Evolutionary conservation across 2,797 vertebrate species (phyloP).

Genomic region (Hemibagrus guttatus): DNA sequence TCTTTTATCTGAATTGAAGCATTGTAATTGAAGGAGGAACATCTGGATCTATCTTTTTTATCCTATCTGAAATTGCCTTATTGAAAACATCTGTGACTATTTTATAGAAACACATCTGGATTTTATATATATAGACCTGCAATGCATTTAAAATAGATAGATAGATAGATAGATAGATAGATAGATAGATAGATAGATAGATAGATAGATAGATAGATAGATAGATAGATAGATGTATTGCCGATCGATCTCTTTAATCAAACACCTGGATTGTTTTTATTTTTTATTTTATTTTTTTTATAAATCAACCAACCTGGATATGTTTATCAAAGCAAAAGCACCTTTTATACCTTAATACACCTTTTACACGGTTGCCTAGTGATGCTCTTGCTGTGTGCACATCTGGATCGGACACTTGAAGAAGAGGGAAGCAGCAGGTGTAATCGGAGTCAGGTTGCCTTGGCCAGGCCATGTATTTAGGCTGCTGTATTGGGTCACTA

Average conservation of each 20-base stretch:
- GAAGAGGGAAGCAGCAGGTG: background rate
- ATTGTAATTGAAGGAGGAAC: background rate
- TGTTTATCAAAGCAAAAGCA: too few relatives aligned
- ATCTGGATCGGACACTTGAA: background rate
- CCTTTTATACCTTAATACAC: too few relatives aligned
- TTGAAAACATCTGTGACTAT: background rate
- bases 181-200: too few relatives aligned
- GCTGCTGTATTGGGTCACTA: constrained; percentile 38
- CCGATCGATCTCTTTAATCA: background rate
- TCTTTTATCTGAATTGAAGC: background rate
- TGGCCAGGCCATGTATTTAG: constrained; percentile 30
- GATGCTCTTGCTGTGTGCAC: too few relatives aligned
- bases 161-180: too few relatives aligned
- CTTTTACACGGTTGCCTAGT: too few relatives aligned
- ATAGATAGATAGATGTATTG: too few relatives aligned
- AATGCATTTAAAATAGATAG: too few relatives aligned
- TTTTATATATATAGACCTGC: background rate
- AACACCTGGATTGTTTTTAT: background rate
- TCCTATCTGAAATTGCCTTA: background rate
- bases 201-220: too few relatives aligned
- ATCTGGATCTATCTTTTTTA: background rate
- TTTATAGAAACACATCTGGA: background rate
- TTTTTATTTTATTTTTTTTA: too few relatives aligned
- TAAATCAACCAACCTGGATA: background rate
- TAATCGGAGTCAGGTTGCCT: background rate